Percentiles rank a stretch among this genome's conserved stretches.
Evolutionary conservation across 2,797 vertebrate genomes (phyloP).

Genomic region (Girardinus metallicus): DNA sequence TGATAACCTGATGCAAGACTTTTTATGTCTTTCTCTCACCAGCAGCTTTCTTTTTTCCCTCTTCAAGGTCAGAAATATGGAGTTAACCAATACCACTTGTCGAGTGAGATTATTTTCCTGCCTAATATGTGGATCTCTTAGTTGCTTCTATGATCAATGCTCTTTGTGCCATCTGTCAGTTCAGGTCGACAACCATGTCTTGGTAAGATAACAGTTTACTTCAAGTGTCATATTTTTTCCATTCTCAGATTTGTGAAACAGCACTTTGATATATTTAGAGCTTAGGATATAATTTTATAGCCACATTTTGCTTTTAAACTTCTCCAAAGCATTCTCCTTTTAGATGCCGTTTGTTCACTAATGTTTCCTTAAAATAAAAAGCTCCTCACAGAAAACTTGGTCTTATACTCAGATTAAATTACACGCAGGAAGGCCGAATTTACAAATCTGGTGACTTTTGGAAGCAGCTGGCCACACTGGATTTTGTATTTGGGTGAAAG

Average conservation of each 20-base stretch:
- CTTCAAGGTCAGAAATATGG: neutral
- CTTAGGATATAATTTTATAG: neutral
- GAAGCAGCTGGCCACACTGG: neutral
- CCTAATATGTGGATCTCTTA: too few relatives aligned
- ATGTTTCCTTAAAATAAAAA: neutral
- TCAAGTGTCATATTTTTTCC: neutral
- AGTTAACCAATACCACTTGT: neutral
- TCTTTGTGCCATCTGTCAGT: neutral
- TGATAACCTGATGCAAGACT: neutral
- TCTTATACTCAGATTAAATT: neutral
- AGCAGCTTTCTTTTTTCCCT: neutral
- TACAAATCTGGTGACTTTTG: neutral
- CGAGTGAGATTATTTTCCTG: too few relatives aligned
- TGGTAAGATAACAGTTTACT: too few relatives aligned
- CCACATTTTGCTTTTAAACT: neutral
- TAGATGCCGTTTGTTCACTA: neutral
- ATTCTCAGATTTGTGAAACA: neutral
- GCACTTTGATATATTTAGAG: neutral
- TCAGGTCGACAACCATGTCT: too few relatives aligned
- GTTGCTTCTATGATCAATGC: neutral
- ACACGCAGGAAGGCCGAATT: fast-evolving
- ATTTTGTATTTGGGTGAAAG: neutral
- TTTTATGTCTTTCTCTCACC: too few relatives aligned
- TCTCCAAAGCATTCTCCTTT: neutral
- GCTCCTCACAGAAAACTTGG: neutral